A percentile compares a stretch with the other conserved stretches of the same genome.
Evolutionary conservation across 2,888 invertebrate genomes (phyloP).

Genomic region (Brachypalpus laphriformis): DNA sequence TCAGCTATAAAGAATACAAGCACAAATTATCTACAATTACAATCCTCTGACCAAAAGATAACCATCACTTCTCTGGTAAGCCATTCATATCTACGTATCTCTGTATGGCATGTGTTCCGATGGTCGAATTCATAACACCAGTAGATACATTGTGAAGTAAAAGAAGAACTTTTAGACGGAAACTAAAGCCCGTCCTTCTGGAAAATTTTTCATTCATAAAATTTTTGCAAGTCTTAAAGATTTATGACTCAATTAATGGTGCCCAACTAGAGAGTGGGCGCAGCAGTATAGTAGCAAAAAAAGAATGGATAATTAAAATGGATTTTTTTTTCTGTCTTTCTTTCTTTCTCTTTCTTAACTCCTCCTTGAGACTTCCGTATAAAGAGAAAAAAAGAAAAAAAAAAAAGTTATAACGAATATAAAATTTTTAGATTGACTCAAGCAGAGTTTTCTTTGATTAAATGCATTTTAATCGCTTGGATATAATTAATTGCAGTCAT

Average conservation of each 20-base stretch:
- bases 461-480: conserved; percentile 41
- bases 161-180: not conserved
- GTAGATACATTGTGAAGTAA: not conserved
- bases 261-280: not conserved
- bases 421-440: conserved; percentile 15
- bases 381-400: not conserved
- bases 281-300: not conserved
- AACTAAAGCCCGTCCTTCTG: conserved; percentile 25
- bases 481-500: conserved; percentile 17
- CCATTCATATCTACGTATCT: conserved; percentile 27
- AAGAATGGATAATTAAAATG: conserved; percentile 40
- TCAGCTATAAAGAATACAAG: too few relatives aligned
- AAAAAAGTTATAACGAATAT: not conserved
- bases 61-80: not conserved
- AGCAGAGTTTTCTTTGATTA: conserved; percentile 17
- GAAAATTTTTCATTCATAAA: conserved; percentile 47
- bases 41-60: conserved; percentile 5
- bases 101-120: conserved; percentile 36
- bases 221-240: conserved; percentile 37
- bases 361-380: not conserved
- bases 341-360: not conserved
- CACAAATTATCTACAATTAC: conserved; percentile 30
- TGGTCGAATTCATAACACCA: conserved; percentile 55
- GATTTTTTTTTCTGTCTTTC: not conserved
- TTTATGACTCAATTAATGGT: conserved; percentile 58